phyloP scores from a whole-genome alignment of 2,888 invertebrate genomes.

The Coelopa pilipes region DNA sequence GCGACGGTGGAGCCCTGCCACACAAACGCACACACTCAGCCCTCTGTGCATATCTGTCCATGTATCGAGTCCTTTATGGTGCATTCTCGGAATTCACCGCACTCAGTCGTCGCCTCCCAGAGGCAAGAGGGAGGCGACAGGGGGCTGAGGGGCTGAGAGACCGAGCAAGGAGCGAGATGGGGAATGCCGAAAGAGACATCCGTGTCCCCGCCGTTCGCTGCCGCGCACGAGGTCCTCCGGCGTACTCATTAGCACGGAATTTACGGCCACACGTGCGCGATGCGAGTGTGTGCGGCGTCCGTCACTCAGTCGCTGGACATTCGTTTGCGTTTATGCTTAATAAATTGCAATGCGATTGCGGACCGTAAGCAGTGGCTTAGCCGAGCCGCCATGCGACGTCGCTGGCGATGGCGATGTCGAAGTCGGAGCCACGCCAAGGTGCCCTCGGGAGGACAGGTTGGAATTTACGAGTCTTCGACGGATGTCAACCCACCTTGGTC shows the following conservation, averaged over 20 bases:
- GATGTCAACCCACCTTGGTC: background rate
- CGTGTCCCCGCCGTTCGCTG: background rate
- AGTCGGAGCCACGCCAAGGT: conserved; percentile 1
- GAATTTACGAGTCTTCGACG: too few relatives aligned
- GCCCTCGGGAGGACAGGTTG: background rate
- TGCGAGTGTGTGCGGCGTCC: conserved; percentile 18
- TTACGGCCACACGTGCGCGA: conserved; percentile 21
- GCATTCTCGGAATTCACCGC: too few relatives aligned
- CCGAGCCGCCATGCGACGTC: conserved; percentile 8
- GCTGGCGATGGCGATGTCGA: too few relatives aligned
- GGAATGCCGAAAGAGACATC: too few relatives aligned
- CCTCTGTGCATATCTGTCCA: background rate
- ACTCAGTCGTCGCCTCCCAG: too few relatives aligned
- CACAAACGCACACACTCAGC: background rate
- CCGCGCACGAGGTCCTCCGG: background rate
- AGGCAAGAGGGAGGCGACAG: too few relatives aligned
- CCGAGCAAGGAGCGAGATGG: background rate
- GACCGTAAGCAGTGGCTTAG: conserved; percentile 5
- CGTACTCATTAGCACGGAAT: conserved; percentile 22
- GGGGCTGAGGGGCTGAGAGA: too few relatives aligned
- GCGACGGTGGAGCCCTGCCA: background rate
- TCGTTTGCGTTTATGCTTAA: conserved; percentile 35
- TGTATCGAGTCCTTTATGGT: too few relatives aligned
- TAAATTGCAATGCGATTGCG: conserved; percentile 34
- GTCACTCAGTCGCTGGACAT: conserved; percentile 28